Conservation (phyloP, 2,113 vertebrate species). For the Nycticebus coucang region DNA sequence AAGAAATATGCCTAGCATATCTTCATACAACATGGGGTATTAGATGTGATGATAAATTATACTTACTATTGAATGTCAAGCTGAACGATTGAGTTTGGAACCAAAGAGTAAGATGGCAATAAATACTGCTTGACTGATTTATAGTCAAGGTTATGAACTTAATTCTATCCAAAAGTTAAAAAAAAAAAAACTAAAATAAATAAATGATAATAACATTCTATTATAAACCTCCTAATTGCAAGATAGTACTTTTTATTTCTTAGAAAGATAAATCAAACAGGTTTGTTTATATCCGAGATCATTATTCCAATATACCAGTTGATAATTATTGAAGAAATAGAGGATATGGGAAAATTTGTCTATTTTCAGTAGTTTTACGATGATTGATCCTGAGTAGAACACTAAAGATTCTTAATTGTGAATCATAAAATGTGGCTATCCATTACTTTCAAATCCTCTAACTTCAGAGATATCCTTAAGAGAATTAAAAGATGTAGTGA, state of each 20-base stretch:
- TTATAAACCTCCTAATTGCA: background rate
- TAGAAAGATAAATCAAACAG: background rate
- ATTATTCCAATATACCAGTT: background rate
- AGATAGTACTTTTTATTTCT: background rate
- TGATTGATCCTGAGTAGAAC: background rate
- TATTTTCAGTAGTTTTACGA: background rate
- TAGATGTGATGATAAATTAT: slow-evolving; percentile 51
- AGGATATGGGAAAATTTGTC: background rate
- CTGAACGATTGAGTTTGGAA: slow-evolving; percentile 27
- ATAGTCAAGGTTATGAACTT: background rate
- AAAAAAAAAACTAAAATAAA: slow-evolving; percentile 24
- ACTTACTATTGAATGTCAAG: slow-evolving; percentile 11
- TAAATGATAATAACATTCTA: background rate
- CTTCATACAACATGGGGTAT: background rate
- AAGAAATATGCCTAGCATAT: slow-evolving; percentile 1
- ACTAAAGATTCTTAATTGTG: background rate
- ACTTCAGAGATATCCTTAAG: background rate
- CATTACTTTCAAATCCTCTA: background rate
- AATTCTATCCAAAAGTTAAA: background rate
- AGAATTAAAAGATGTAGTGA: background rate
- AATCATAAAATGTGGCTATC: background rate
- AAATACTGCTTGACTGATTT: slow-evolving; percentile 56
- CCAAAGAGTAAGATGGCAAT: slow-evolving; percentile 3
- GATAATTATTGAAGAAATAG: background rate
- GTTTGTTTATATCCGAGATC: background rate